Evolutionary conservation across 2,888 invertebrate species (phyloP), one percentile per base, ranked within the genome.

Genomic region (Tetheella fluctuosa): DNA sequence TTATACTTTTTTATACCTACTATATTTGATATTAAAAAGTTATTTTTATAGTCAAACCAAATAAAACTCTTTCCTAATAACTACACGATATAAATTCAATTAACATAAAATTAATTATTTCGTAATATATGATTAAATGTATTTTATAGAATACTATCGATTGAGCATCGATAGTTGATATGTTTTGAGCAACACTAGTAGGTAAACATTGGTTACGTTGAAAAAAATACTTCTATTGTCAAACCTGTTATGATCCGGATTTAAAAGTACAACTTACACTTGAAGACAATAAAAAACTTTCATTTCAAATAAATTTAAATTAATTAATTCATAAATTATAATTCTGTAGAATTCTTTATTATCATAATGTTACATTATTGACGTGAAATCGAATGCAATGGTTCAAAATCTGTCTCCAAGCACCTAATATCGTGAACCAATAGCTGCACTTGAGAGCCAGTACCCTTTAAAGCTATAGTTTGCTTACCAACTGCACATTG

Each of bases 221-320:
- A 39, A n/a, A 39, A 39, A 39, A n/a, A n/a, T n/a, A 39, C 15
- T 20, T 10, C 17, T 48, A 48, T 48, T 20, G 48, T 48, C 20
- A 48, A 48, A 48, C 48, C 48, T 48, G 48, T 48, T 48, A 17
- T 20, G 10, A 48, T 48, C 48, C 48, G 48, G 17, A 48, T 48
- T 48, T 20, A 13, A 8, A 34, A n/a, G 10, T 20, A 3, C 17
- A 17, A 2, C 8, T 17, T 17, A 48, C 5, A 48, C 17, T 48
- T 48, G 48, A 48, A 20, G 48, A 48, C 48, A 48, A 10, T 10
- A 20, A 48, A 48, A 39, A 39, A 15, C 15, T 2, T 39, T 15
- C 15, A 39, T 1, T 39, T 15, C 4, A 39, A 15, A 2, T 13
- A 15, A 39, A 15, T 39, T 13, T 15, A n/a, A n/a, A n/a, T n/a